Evolutionary conservation across 2,113 vertebrate species (phyloP).

Genomic region (Dunckerocampus dactyliophorus): DNA sequence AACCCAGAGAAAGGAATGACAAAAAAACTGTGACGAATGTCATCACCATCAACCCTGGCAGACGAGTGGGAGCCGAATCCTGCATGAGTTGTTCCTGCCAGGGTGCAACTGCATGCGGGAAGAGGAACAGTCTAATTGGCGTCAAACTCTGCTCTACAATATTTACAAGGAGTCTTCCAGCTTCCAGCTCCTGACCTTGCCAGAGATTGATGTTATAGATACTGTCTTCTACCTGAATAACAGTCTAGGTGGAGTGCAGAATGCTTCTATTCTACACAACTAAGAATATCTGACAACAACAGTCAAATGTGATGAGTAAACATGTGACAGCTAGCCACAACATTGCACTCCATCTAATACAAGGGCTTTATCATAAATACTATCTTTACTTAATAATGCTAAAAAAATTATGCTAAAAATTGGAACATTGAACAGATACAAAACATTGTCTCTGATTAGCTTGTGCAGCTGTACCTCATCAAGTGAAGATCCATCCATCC

Average conservation of each 20-base stretch:
- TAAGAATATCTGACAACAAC: not conserved
- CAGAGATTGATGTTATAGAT: slow-evolving; percentile 5
- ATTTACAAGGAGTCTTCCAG: not conserved
- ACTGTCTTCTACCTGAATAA: not conserved
- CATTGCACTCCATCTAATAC: too few relatives aligned
- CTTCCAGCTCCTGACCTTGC: not conserved
- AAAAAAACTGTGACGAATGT: slow-evolving; percentile 36
- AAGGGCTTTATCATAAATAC: not conserved
- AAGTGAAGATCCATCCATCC: too few relatives aligned
- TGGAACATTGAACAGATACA: too few relatives aligned
- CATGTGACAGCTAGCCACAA: too few relatives aligned
- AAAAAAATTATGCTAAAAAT: too few relatives aligned
- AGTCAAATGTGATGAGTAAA: too few relatives aligned
- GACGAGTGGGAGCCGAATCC: slow-evolving; percentile 7
- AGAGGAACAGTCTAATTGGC: slow-evolving; percentile 1
- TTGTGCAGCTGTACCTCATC: not conserved
- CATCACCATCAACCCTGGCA: slow-evolving; percentile 19
- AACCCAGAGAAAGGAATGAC: slow-evolving; percentile 33
- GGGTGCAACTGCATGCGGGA: not conserved
- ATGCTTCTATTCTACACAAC: not conserved
- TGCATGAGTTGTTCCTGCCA: not conserved
- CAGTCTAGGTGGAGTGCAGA: not conserved
- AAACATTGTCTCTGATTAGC: too few relatives aligned
- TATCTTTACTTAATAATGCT: not conserved
- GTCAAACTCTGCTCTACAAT: not conserved